phyloP scores from a whole-genome alignment of 2,888 invertebrate species.

The Phaonia tiefii region DNA sequence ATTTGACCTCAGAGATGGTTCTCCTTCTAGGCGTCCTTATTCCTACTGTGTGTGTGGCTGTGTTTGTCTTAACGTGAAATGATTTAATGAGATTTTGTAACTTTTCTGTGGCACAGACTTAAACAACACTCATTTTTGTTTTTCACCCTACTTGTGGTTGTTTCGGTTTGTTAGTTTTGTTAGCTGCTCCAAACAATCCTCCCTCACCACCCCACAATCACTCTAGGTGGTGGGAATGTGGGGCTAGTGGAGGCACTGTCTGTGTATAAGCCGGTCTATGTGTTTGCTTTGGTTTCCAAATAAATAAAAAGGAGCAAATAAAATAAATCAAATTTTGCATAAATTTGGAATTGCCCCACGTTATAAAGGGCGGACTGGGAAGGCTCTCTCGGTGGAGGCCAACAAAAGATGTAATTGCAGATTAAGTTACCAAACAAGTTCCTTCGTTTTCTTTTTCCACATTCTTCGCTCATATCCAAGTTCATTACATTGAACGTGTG shows the following conservation, averaged over 20 bases:
- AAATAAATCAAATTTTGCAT: constrained; percentile 38
- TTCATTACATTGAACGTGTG: not conserved
- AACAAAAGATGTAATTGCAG: constrained; percentile 14
- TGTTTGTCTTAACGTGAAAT: constrained; percentile 30
- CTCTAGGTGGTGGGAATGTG: not conserved
- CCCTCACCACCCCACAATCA: not conserved
- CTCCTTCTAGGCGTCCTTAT: not conserved
- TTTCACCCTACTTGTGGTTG: constrained; percentile 42
- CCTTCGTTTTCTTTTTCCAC: not conserved
- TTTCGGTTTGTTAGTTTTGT: constrained; percentile 20
- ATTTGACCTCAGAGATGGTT: not conserved
- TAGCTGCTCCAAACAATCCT: constrained; percentile 9
- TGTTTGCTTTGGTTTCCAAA: constrained; percentile 9
- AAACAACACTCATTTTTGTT: constrained; percentile 15
- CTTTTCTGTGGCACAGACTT: constrained; percentile 42
- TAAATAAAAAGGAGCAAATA: constrained; percentile 24
- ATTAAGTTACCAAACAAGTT: not conserved
- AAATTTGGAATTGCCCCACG: constrained; percentile 12
- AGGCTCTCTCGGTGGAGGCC: constrained; percentile 6
- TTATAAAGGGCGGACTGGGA: not conserved
- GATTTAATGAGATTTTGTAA: constrained; percentile 45
- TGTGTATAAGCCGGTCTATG: not conserved
- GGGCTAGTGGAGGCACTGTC: not conserved
- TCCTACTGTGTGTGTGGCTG: constrained; percentile 15
- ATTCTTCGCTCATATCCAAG: not conserved